Evolutionary conservation across 2,113 vertebrate genomes (phyloP).

Genomic region (Lepus timidus): DNA sequence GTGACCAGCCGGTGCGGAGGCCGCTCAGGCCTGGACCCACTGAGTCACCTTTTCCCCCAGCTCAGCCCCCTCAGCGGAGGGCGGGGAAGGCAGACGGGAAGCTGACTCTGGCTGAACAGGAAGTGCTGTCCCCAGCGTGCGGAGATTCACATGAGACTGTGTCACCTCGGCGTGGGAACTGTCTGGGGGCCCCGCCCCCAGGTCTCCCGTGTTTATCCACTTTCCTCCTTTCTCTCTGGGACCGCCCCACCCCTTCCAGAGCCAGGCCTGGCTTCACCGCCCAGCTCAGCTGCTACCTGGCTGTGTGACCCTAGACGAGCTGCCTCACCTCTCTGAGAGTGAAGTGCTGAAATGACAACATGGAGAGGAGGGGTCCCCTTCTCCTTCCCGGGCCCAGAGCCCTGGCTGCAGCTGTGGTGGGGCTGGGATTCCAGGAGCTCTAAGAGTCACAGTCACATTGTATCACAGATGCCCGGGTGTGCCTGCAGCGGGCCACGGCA

Average conservation of each 20-base stretch:
- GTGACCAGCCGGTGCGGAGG: not conserved
- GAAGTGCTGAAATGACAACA: not conserved
- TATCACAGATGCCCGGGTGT: not conserved
- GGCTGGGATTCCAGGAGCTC: not conserved
- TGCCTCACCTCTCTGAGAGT: not conserved
- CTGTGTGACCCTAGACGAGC: not conserved
- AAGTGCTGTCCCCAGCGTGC: slow-evolving; percentile 13
- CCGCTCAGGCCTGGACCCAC: not conserved
- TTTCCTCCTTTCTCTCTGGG: not conserved
- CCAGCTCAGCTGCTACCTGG: not conserved
- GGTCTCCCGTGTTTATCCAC: not conserved
- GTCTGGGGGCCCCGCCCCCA: not conserved
- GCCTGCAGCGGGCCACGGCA: not conserved
- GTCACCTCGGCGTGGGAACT: slow-evolving; percentile 37
- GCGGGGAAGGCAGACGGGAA: not conserved
- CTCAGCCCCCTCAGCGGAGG: not conserved
- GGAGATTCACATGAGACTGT: slow-evolving; percentile 52
- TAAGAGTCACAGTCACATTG: not conserved
- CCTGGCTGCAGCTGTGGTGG: not conserved
- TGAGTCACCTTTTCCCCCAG: slow-evolving; percentile 38
- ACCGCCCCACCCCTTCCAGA: not conserved
- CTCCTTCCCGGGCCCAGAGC: not conserved
- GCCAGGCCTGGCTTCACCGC: not conserved
- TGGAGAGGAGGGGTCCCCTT: not conserved
- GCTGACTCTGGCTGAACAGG: not conserved